Conservation (phyloP, 92 coral and sea anemone species). For the Bergia puertoricense region DNA sequence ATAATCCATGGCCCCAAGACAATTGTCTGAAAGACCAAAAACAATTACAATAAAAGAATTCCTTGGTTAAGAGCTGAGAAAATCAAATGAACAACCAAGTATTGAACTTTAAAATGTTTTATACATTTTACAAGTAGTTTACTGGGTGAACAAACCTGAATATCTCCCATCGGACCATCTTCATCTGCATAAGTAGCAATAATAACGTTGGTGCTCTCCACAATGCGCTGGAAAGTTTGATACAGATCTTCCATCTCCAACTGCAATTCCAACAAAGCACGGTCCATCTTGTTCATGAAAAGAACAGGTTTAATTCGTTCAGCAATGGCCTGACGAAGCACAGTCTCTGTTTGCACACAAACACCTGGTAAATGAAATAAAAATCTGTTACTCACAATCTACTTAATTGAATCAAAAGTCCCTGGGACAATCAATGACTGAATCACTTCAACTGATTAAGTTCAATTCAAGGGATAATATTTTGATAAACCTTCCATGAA, state of each 20-base stretch:
- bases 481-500: too few relatives aligned
- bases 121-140: background rate
- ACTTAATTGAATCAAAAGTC: too few relatives aligned
- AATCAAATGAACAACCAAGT: background rate
- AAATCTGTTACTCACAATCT: background rate
- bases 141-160: slow-evolving; percentile 62
- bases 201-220: slow-evolving; percentile 90
- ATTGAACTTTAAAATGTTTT: background rate
- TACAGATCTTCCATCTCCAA: slow-evolving; percentile 89
- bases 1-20: too few relatives aligned
- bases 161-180: slow-evolving; percentile 97
- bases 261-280: slow-evolving; percentile 93
- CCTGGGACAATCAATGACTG: too few relatives aligned
- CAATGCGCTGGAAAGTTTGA: slow-evolving; percentile 92
- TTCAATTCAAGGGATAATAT: too few relatives aligned
- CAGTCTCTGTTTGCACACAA: slow-evolving; percentile 98
- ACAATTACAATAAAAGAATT: too few relatives aligned
- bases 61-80: too few relatives aligned
- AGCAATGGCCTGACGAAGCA: slow-evolving; percentile 91
- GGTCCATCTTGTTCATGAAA: slow-evolving; percentile 97
- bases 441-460: too few relatives aligned
- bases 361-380: slow-evolving; percentile 61
- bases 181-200: slow-evolving; percentile 94
- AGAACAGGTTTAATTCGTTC: slow-evolving; percentile 94
- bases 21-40: too few relatives aligned